Evolutionary conservation across 92 coral and sea anemone species (phyloP).

Genomic region (Epizoanthus illoricatus): DNA sequence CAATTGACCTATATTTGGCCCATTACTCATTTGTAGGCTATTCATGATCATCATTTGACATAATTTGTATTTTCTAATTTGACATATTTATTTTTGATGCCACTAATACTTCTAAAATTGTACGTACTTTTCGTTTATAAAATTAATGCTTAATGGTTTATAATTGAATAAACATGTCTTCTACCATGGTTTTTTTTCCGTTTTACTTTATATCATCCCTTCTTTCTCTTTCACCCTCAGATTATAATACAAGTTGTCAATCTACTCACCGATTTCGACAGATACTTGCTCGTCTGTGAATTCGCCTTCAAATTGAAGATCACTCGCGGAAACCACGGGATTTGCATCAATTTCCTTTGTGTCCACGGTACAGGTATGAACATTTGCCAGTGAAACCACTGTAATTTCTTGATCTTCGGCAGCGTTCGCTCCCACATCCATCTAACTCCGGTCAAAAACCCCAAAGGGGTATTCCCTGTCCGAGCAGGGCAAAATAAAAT

Average conservation of each 20-base stretch:
- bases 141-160: too few species aligned
- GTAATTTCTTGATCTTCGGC: constrained; percentile 42
- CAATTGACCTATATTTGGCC: too few species aligned
- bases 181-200: too few species aligned
- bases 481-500: constrained; percentile 51
- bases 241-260: neutral
- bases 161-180: too few species aligned
- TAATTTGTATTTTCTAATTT: too few species aligned
- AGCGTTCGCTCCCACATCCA: constrained; percentile 47
- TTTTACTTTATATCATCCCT: too few species aligned
- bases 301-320: constrained; percentile 57
- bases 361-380: constrained; percentile 63
- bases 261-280: constrained; percentile 57
- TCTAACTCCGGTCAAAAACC: constrained; percentile 23
- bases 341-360: constrained; percentile 74
- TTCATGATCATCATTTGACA: too few species aligned
- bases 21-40: too few species aligned
- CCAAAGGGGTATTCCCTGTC: constrained; percentile 39
- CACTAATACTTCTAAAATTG: too few species aligned
- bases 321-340: constrained; percentile 43
- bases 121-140: too few species aligned
- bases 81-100: too few species aligned
- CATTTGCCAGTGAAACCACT: constrained; percentile 47
- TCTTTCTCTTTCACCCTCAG: neutral
- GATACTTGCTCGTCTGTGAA: constrained; percentile 62